Conservation (phyloP, 2,888 invertebrate genomes). For the Azorinus chamasolen region DNA sequence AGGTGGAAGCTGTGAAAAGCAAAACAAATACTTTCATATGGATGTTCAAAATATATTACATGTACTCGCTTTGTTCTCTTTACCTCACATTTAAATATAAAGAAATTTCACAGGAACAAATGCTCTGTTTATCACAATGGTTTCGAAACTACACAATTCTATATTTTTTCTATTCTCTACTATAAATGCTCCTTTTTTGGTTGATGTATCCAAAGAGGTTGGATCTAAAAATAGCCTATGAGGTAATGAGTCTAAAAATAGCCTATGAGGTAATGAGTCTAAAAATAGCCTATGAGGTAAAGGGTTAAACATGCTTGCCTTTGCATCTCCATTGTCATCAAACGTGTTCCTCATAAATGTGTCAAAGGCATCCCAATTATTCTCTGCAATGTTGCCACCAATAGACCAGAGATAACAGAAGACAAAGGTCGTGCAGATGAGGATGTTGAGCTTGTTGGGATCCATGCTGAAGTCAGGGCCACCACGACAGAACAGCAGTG, state of each 20-base stretch:
- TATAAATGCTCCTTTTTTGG: too few species aligned
- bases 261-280: too few species aligned
- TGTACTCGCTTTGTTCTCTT: too few species aligned
- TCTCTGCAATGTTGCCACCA: constrained; percentile 93
- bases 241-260: too few species aligned
- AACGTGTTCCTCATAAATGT: constrained; percentile 90
- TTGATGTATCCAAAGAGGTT: too few species aligned
- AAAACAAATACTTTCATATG: background rate
- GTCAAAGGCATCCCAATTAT: constrained; percentile 91
- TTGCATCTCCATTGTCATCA: constrained; percentile 91
- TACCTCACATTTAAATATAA: background rate
- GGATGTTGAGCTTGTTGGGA: constrained; percentile 88
- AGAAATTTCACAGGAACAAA: background rate
- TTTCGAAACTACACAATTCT: too few species aligned
- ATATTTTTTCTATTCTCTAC: too few species aligned
- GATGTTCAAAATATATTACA: too few species aligned
- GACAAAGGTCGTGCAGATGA: constrained; percentile 92
- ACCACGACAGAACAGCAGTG: constrained; percentile 89
- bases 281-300: too few species aligned
- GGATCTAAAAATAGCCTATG: too few species aligned
- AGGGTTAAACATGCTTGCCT: too few species aligned
- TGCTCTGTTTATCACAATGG: too few species aligned
- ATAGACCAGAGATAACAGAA: constrained; percentile 95
- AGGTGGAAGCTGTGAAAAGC: constrained; percentile 89
- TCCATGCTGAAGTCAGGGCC: constrained; percentile 90